A percentile compares a stretch with the other conserved stretches of the same genome.
Conservation (phyloP, 2,888 invertebrate species). For the Lasius platythorax region DNA sequence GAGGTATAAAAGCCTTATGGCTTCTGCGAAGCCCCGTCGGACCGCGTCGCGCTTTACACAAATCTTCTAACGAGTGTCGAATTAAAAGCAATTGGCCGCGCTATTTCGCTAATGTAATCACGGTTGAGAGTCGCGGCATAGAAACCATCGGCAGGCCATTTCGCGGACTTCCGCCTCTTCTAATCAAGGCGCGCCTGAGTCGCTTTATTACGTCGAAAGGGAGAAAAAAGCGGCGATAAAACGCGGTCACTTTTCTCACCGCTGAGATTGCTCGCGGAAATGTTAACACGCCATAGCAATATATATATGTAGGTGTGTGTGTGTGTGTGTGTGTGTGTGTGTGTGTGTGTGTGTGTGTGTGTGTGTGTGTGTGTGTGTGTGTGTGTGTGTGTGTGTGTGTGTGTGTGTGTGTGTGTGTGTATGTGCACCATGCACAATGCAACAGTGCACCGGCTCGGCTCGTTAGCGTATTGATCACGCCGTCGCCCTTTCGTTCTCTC, state of each 20-base stretch:
- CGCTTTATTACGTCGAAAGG: slow-evolving; percentile 67
- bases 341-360: not conserved
- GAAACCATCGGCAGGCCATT: slow-evolving; percentile 43
- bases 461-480: slow-evolving; percentile 76
- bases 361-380: slow-evolving; percentile 28
- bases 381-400: not conserved
- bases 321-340: slow-evolving; percentile 40
- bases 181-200: slow-evolving; percentile 67
- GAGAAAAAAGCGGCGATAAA: slow-evolving; percentile 48
- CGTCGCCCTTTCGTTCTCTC: slow-evolving; percentile 53
- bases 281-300: slow-evolving; percentile 52
- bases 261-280: slow-evolving; percentile 58
- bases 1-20: slow-evolving; percentile 58
- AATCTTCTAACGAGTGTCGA: slow-evolving; percentile 63
- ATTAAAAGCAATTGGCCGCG: slow-evolving; percentile 61
- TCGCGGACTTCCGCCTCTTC: slow-evolving; percentile 67
- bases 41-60: slow-evolving; percentile 42
- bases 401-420: slow-evolving; percentile 35
- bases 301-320: no score
- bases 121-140: slow-evolving; percentile 16
- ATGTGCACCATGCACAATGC: slow-evolving; percentile 39
- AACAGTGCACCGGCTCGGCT: slow-evolving; percentile 55
- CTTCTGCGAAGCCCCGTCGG: slow-evolving; percentile 62
- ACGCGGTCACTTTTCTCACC: slow-evolving; percentile 50
- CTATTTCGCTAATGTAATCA: slow-evolving; percentile 44